Base-by-base conservation (phyloP, 2,113 vertebrate species). In the Noturus placidus region DNA sequence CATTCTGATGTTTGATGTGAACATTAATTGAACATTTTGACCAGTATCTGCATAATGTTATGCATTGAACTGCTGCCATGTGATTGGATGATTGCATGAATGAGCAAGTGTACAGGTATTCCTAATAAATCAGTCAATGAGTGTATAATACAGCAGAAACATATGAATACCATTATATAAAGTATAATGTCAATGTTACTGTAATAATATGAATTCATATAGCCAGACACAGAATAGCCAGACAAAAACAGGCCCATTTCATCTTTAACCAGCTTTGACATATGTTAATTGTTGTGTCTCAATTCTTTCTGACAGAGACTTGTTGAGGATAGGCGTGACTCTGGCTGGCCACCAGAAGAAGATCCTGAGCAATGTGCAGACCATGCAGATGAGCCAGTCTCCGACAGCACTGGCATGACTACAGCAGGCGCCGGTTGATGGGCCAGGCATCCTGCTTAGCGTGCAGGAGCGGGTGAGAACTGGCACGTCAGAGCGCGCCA, bases 261-360 rank as follows among this genome's bases (percentile, higher is more conserved):
- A 79, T 54, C 46, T 78, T 19, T 54, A 54, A 79, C 3, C n/a
- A 35, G 17, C 8, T 33, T 35, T 81, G 30, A 38, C 5, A 27
- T 30, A 77, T 54, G 22, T 42, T 14, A 61, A 35, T 82, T 20
- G 9, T 42, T 50, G 52, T 84, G 15, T 67, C n/a, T 22, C 22
- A 70, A 25, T 84, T 52, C 63, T 35, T 56, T 57, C 35, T 56
- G 92, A 1, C 92, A 99, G 98, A 95, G 98, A 99, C 93, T 95
- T 99, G 91, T 94, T 99, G 94, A 97, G 97, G 97, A 99, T 99
- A 98, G 98, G 98, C 50, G 97, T 99, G 91, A 99, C 98, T 91
- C 94, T 99, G 93, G 97, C 98, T 56, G 98, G 98, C 90, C 98
- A 99, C 94, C 98, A 99, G 95, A 99, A 99, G 96, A 99, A 99